Evolutionary conservation across 35 echinoderm and acorn worm genomes (phyloP).

Genomic region (Apostichopus japonicus): DNA sequence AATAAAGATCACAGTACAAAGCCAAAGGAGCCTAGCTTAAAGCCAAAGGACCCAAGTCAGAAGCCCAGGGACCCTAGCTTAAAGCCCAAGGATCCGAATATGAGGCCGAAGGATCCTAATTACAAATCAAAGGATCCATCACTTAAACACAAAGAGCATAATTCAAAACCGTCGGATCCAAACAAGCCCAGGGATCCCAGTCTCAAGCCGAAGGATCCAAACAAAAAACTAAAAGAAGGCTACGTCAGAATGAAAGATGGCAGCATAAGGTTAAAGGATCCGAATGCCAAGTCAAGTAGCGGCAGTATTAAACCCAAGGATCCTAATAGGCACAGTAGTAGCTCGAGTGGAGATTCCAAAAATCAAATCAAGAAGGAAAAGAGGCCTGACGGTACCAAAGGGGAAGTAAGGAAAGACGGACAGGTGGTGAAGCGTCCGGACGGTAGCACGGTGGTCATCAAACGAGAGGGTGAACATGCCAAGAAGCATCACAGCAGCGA

Average conservation of each 20-base stretch:
- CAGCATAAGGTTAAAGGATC: constrained; percentile 35
- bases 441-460: constrained; percentile 16
- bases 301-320: background rate
- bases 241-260: constrained; percentile 52
- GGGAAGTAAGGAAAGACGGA: constrained; percentile 17
- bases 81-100: constrained; percentile 53
- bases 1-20: constrained; percentile 50
- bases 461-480: constrained; percentile 26
- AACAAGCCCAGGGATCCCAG: constrained; percentile 46
- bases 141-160: constrained; percentile 54
- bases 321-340: constrained; percentile 59
- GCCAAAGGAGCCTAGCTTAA: constrained; percentile 46
- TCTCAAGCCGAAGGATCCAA: constrained; percentile 19
- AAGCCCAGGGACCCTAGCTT: constrained; percentile 16
- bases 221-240: constrained; percentile 51
- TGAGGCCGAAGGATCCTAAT: constrained; percentile 56
- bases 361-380: constrained; percentile 56
- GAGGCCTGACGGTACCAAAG: constrained; percentile 53
- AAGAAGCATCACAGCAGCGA: constrained; percentile 49
- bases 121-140: constrained; percentile 45
- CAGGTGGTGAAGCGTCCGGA: constrained; percentile 18
- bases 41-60: constrained; percentile 60
- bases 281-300: constrained; percentile 16
- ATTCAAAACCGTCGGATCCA: constrained; percentile 41
- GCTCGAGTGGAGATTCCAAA: constrained; percentile 15